These are phyloP conservation scores for Sebastes kiyomatsui DNA, from an alignment of 2,797 vertebrate genomes.

Conservation along the genomic window DNA sequence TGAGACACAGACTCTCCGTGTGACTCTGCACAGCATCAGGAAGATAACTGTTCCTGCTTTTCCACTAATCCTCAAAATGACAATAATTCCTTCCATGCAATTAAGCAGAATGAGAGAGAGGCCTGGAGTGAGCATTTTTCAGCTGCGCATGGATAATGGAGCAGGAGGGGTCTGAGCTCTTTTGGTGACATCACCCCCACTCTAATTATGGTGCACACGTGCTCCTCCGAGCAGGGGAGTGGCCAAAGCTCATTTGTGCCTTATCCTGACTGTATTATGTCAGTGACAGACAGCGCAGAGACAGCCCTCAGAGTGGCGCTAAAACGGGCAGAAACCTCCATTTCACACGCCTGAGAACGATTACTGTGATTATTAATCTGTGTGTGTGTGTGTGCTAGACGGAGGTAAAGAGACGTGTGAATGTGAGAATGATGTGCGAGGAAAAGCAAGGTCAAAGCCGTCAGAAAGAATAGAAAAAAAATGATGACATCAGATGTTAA, in stretches of 20 bases:
- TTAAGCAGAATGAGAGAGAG: slow-evolving; percentile 77
- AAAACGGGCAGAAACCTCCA: slow-evolving; percentile 58
- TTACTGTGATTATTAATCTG: slow-evolving; percentile 56
- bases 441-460: slow-evolving; percentile 50
- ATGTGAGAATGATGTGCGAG: slow-evolving; percentile 23
- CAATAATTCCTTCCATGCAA: slow-evolving; percentile 80
- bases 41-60: slow-evolving; percentile 58
- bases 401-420: slow-evolving; percentile 31
- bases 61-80: slow-evolving; percentile 76
- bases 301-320: slow-evolving; percentile 52
- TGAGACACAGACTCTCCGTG: slow-evolving; percentile 35
- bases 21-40: slow-evolving; percentile 37
- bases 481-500: slow-evolving; percentile 13
- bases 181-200: slow-evolving; percentile 79
- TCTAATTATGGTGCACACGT: slow-evolving; percentile 82
- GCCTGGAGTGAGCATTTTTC: slow-evolving; percentile 74
- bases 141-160: slow-evolving; percentile 64
- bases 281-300: slow-evolving; percentile 62
- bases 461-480: slow-evolving; percentile 15
- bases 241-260: slow-evolving; percentile 65
- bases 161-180: slow-evolving; percentile 73
- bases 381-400: slow-evolving; percentile 20
- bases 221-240: slow-evolving; percentile 71
- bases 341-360: slow-evolving; percentile 59
- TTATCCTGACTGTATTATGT: slow-evolving; percentile 64